These are phyloP conservation scores for Sylvilagus bachmani DNA, from an alignment of 2,113 vertebrate genomes.

Conservation along the genomic window DNA sequence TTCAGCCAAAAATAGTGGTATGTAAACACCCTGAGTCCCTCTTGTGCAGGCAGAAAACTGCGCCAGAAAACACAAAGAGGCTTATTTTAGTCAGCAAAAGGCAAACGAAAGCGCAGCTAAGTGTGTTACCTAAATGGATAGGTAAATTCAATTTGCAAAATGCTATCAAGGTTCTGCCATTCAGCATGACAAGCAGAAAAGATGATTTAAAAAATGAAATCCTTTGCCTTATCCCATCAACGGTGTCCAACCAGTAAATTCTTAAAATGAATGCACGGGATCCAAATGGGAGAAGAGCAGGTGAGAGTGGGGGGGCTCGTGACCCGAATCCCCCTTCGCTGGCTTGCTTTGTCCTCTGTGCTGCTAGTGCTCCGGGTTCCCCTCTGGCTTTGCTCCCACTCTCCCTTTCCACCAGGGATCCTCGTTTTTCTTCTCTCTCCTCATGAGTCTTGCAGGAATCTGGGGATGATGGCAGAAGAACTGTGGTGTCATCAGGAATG, in stretches of 20 bases:
- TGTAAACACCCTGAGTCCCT: constrained; percentile 38
- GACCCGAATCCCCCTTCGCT: neutral
- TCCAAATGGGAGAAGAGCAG: neutral
- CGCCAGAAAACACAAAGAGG: constrained; percentile 43
- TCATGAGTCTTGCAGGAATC: neutral
- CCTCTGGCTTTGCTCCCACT: neutral
- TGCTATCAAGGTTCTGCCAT: constrained; percentile 14
- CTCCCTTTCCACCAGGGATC: neutral
- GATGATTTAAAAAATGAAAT: constrained; percentile 69
- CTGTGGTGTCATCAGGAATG: neutral
- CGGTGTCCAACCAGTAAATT: neutral
- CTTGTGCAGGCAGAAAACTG: neutral
- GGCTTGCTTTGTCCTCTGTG: neutral
- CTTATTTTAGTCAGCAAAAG: constrained; percentile 58
- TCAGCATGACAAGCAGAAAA: constrained; percentile 56
- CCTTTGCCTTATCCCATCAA: constrained; percentile 36
- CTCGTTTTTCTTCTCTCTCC: neutral
- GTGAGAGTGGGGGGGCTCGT: fast-evolving
- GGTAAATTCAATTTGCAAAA: constrained; percentile 71
- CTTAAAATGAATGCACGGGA: neutral
- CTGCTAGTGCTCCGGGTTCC: neutral
- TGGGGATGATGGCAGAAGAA: neutral
- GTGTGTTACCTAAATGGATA: constrained; percentile 62
- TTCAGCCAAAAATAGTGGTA: constrained; percentile 36
- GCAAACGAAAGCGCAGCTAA: constrained; percentile 31